These are phyloP conservation scores for Mormyrus hasselquistii DNA, from an alignment of 2,797 vertebrate genomes.

Conservation along the genomic window DNA sequence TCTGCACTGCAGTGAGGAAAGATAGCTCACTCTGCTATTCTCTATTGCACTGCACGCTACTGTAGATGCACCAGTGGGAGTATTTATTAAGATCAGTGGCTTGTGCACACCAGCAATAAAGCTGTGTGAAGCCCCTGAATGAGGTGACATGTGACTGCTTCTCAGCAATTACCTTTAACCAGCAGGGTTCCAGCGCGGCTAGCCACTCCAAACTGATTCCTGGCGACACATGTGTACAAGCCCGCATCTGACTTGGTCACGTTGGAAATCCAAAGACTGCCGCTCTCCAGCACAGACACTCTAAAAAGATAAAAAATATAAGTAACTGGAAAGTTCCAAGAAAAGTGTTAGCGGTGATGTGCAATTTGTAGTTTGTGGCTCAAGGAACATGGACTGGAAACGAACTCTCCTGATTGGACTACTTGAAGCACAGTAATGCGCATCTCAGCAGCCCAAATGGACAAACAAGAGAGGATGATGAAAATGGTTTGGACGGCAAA, in stretches of 20 bases:
- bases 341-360: not conserved
- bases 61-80: not conserved
- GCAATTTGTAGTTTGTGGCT: not conserved
- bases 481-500: not conserved
- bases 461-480: not conserved
- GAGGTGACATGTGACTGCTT: not conserved
- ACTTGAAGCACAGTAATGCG: not conserved
- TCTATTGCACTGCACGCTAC: not conserved
- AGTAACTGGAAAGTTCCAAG: not conserved
- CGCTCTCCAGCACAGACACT: conserved; percentile 73
- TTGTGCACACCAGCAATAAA: not conserved
- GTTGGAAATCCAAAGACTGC: conserved; percentile 82
- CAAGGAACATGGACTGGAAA: too few relatives aligned
- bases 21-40: not conserved
- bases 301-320: conserved; percentile 49
- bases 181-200: conserved; percentile 84
- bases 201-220: conserved; percentile 86
- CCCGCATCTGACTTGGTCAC: conserved; percentile 80
- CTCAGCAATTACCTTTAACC: conserved; percentile 81
- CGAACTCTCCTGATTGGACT: not conserved
- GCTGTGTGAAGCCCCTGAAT: not conserved
- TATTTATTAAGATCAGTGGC: not conserved
- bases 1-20: not conserved
- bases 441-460: not conserved
- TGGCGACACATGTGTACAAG: conserved; percentile 84